Evolutionary conservation across 2,797 vertebrate species (phyloP).

Genomic region (Pangasius krempfi): DNA sequence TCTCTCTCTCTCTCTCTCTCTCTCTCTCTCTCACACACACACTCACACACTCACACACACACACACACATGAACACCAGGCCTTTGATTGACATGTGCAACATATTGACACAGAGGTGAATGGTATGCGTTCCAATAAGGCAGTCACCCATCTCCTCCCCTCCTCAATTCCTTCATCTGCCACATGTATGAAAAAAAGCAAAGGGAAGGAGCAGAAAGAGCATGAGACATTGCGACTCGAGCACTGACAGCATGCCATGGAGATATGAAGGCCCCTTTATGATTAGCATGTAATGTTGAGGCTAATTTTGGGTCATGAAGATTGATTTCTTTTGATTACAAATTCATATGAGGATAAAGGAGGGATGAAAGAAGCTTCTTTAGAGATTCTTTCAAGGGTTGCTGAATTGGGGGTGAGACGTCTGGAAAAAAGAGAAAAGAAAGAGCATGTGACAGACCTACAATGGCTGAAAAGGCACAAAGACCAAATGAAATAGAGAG

Average conservation of each 20-base stretch:
- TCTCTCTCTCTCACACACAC: background rate
- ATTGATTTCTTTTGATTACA: slow-evolving; percentile 72
- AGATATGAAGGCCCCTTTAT: slow-evolving; percentile 56
- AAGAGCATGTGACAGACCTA: slow-evolving; percentile 22
- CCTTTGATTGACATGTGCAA: slow-evolving; percentile 63
- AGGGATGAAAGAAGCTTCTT: slow-evolving; percentile 38
- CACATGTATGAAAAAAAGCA: slow-evolving; percentile 53
- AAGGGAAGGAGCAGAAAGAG: slow-evolving; percentile 43
- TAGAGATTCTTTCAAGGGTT: slow-evolving; percentile 36
- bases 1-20: background rate
- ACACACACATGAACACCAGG: background rate
- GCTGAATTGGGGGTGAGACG: slow-evolving; percentile 47
- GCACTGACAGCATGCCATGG: background rate
- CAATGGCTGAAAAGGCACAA: slow-evolving; percentile 33
- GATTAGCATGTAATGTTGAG: slow-evolving; percentile 50
- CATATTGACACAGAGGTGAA: slow-evolving; percentile 62
- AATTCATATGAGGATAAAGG: slow-evolving; percentile 63
- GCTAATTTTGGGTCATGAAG: slow-evolving; percentile 47
- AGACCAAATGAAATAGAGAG: slow-evolving; percentile 25
- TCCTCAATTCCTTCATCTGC: slow-evolving; percentile 55
- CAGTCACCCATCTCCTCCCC: slow-evolving; percentile 63
- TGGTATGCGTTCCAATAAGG: slow-evolving; percentile 65
- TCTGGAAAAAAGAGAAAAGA: slow-evolving; percentile 2
- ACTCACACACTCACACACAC: background rate
- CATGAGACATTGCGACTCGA: slow-evolving; percentile 23